Evolutionary conservation across 2,888 invertebrate genomes (phyloP).

Genomic region (Eristalinus aeneus): DNA sequence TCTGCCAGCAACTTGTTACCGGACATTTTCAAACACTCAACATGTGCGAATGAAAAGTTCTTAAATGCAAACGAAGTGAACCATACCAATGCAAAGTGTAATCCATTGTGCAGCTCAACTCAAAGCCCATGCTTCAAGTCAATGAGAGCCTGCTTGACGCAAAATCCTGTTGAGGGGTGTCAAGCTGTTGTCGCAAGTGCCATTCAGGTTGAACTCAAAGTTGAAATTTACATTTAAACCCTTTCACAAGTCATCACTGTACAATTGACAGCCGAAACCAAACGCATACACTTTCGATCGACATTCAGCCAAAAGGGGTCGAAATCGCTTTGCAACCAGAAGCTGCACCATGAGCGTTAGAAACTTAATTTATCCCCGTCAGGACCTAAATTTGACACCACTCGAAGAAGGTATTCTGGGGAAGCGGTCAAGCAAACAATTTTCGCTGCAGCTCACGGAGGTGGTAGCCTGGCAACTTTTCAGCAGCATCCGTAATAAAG

Average conservation of each 20-base stretch:
- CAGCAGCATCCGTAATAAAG: conserved; percentile 1
- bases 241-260: not conserved
- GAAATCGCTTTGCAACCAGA: not conserved
- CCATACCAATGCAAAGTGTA: not conserved
- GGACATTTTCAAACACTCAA: too few species aligned
- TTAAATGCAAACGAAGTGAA: not conserved
- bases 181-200: not conserved
- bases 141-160: not conserved
- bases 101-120: not conserved
- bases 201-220: not conserved
- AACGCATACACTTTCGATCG: not conserved
- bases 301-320: not conserved
- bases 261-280: not conserved
- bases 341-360: not conserved
- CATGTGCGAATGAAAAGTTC: too few species aligned
- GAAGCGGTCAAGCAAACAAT: conserved; percentile 1
- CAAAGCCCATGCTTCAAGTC: not conserved
- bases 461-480: conserved; percentile 6
- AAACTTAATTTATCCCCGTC: not conserved
- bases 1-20: too few species aligned
- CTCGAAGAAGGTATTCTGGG: conserved; percentile 16
- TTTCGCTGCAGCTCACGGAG: not conserved
- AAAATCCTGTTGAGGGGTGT: not conserved
- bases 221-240: not conserved
- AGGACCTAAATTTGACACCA: conserved; percentile 2